Evolutionary conservation across 2,113 vertebrate species (phyloP).

Genomic region (Gambusia holbrooki): DNA sequence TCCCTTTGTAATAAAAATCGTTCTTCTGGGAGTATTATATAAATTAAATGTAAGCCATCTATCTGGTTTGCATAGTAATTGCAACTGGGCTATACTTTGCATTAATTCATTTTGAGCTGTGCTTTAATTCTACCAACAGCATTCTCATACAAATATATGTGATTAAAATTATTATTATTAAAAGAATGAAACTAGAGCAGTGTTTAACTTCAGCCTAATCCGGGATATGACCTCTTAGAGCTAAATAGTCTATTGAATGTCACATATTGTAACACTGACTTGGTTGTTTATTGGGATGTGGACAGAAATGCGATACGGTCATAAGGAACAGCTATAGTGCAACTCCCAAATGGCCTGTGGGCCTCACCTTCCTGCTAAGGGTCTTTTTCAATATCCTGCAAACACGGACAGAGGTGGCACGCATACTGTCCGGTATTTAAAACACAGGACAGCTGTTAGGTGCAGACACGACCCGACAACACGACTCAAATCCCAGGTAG

Average conservation of each 20-base stretch:
- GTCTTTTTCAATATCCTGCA: conserved; percentile 83
- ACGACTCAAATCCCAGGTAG: conserved; percentile 69
- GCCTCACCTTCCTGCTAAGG: conserved; percentile 76
- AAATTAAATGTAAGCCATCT: conserved; percentile 82
- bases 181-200: conserved; percentile 8
- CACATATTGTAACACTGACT: conserved; percentile 32
- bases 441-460: conserved; percentile 53
- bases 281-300: conserved; percentile 58
- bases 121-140: conserved; percentile 59
- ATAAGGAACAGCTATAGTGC: conserved; percentile 57
- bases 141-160: conserved; percentile 41
- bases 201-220: background rate
- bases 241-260: conserved; percentile 24
- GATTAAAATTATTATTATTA: conserved; percentile 25
- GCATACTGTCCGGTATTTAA: conserved; percentile 65
- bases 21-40: conserved; percentile 79
- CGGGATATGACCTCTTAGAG: background rate
- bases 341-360: conserved; percentile 56
- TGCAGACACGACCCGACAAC: conserved; percentile 32
- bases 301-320: conserved; percentile 70
- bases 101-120: conserved; percentile 67
- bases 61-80: conserved; percentile 78
- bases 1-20: conserved; percentile 77
- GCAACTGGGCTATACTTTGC: conserved; percentile 39
- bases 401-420: conserved; percentile 48